Percentiles rank a stretch among this genome's conserved stretches.
phyloP scores from a whole-genome alignment of 2,888 invertebrate genomes.

The Pristionchus arcanus region DNA sequence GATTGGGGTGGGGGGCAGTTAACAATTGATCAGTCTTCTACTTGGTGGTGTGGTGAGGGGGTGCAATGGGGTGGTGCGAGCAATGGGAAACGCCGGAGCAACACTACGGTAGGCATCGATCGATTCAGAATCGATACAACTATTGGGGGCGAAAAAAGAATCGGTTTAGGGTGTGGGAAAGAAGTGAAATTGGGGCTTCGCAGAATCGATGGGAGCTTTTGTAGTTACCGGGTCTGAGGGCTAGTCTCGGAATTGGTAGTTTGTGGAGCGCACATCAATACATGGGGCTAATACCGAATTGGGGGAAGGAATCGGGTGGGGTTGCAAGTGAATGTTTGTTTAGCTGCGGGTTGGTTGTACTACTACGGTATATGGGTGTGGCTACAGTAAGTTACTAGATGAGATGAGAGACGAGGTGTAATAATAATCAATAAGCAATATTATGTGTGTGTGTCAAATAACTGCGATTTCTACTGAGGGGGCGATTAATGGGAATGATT shows the following conservation, averaged over 20 bases:
- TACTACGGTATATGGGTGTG: not conserved
- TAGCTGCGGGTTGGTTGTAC: not conserved
- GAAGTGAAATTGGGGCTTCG: conserved; percentile 36
- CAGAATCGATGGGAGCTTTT: conserved; percentile 36
- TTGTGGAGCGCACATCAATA: not conserved
- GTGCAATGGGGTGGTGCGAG: conserved; percentile 5
- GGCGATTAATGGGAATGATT: not conserved
- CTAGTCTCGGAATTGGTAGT: not conserved
- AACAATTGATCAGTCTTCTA: conserved; percentile 11
- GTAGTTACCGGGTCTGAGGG: not conserved
- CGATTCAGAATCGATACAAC: conserved; percentile 51
- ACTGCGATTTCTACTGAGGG: conserved; percentile 11
- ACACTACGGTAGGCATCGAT: conserved; percentile 46
- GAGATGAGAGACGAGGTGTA: not conserved
- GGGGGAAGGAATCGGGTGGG: not conserved
- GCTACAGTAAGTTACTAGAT: conserved; percentile 35
- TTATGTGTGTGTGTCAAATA: conserved; percentile 21
- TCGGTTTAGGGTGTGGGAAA: not conserved
- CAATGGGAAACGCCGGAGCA: conserved; percentile 15
- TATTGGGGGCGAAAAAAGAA: not conserved
- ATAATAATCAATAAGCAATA: conserved; percentile 6
- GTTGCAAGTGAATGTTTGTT: conserved; percentile 4
- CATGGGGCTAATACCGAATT: conserved; percentile 32
- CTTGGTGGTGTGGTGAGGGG: conserved; percentile 30
- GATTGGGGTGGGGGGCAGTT: not conserved